Evolutionary conservation across 2,888 invertebrate species (phyloP).

Genomic region (Tyria jacobaeae): DNA sequence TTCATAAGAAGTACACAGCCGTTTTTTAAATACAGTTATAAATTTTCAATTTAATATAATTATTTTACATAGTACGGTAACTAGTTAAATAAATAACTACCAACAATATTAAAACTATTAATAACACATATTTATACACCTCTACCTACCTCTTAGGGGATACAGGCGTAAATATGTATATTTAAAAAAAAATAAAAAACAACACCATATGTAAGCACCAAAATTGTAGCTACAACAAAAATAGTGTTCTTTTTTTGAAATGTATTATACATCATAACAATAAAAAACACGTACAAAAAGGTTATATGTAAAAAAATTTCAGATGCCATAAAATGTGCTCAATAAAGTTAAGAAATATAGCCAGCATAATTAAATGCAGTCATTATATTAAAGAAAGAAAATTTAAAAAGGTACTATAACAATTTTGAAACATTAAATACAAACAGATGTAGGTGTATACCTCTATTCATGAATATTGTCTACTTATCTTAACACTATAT

Average conservation of each 20-base stretch:
- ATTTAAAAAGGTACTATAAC: background rate
- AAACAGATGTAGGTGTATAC: conserved; percentile 12
- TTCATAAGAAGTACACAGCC: conserved; percentile 83
- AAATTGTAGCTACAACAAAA: background rate
- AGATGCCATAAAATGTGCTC: too few relatives aligned
- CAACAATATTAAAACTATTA: conserved; percentile 17
- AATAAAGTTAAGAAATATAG: too few relatives aligned
- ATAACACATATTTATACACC: conserved; percentile 2
- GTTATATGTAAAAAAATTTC: too few relatives aligned
- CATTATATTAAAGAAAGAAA: background rate
- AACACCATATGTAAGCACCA: too few relatives aligned
- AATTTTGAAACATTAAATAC: background rate
- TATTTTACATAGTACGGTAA: conserved; percentile 28
- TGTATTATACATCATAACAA: too few relatives aligned
- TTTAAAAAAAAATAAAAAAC: too few relatives aligned
- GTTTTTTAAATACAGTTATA: conserved; percentile 61
- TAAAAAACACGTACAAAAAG: too few relatives aligned
- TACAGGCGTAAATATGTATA: too few relatives aligned
- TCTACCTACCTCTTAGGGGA: too few relatives aligned
- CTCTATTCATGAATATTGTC: conserved; percentile 18
- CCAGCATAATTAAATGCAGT: too few relatives aligned
- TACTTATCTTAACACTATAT: conserved; percentile 21
- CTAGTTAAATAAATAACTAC: conserved; percentile 45
- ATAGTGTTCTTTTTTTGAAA: background rate
- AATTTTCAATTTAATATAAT: conserved; percentile 42